Evolutionary conservation across 2,797 vertebrate species (phyloP).

Genomic region (Alectoris magna): DNA sequence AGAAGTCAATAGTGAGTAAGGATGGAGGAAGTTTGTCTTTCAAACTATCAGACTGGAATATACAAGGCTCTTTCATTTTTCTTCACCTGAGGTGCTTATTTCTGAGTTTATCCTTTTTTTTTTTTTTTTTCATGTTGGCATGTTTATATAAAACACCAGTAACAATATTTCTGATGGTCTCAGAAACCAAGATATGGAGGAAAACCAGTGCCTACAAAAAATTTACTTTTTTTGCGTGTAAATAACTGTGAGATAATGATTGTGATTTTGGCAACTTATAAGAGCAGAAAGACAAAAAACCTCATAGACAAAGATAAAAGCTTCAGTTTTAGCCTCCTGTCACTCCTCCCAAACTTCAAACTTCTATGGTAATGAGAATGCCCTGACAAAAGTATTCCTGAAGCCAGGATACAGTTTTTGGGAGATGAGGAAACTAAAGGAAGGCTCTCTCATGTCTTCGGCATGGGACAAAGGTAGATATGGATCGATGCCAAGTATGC

Average conservation of each 20-base stretch:
- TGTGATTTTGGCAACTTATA: background rate
- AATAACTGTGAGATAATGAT: background rate
- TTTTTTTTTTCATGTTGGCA: fast-evolving
- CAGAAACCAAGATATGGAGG: background rate
- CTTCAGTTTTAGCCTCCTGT: background rate
- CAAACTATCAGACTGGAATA: background rate
- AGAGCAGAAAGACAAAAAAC: background rate
- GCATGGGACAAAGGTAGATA: fast-evolving
- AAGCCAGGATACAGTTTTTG: background rate
- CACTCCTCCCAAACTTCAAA: background rate
- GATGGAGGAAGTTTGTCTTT: background rate
- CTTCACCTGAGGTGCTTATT: background rate
- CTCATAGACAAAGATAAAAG: background rate
- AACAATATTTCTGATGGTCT: background rate
- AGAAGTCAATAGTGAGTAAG: background rate
- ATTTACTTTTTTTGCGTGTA: background rate
- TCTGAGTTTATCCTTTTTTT: background rate
- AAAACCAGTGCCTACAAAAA: background rate
- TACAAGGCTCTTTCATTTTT: background rate
- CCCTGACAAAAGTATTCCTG: fast-evolving
- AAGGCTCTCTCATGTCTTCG: background rate
- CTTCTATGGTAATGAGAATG: background rate
- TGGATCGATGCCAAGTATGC: background rate
- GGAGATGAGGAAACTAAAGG: background rate
- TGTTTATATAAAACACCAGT: background rate